Conservation (phyloP, 2,113 vertebrate genomes). For the Addax nasomaculatus region DNA sequence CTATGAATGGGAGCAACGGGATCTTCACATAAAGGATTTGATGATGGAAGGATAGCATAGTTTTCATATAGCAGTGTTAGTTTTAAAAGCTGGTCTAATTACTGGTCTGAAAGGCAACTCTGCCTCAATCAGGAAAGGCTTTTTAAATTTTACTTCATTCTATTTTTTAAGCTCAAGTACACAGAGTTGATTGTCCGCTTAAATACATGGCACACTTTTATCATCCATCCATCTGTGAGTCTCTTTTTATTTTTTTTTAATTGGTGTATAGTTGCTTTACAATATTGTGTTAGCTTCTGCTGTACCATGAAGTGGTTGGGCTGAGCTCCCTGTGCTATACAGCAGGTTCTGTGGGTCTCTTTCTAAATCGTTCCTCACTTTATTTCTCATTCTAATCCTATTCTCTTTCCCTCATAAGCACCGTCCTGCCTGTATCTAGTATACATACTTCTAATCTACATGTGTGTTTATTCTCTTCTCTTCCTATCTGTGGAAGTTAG, state of each 20-base stretch:
- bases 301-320: background rate
- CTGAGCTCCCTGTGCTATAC: background rate
- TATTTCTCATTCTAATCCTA: background rate
- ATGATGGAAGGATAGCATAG: background rate
- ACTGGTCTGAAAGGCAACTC: background rate
- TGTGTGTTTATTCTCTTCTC: background rate
- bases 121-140: background rate
- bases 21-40: background rate
- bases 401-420: background rate
- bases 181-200: background rate
- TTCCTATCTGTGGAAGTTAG: background rate
- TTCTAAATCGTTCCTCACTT: background rate
- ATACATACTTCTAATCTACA: background rate
- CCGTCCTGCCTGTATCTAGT: background rate
- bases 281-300: background rate
- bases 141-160: background rate
- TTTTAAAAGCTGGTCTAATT: background rate
- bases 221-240: background rate
- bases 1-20: background rate
- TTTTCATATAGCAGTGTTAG: background rate
- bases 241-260: background rate
- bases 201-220: background rate
- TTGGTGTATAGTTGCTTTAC: background rate
- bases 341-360: background rate
- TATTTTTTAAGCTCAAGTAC: background rate